Base-by-base conservation (phyloP, 2,888 invertebrate species). In the Thymelicus sylvestris region DNA sequence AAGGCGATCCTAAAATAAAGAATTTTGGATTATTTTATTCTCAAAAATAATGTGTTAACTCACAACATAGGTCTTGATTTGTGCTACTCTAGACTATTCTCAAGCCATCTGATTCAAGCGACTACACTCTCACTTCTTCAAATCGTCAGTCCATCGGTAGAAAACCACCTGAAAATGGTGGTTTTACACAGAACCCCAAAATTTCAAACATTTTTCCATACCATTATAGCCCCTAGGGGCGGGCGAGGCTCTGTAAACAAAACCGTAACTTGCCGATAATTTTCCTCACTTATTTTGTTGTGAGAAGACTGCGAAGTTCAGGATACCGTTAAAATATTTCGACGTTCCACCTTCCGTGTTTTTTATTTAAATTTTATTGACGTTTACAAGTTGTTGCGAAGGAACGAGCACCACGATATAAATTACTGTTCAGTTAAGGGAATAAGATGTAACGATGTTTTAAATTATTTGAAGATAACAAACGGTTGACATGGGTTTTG, bases 211-310 rank as follows among this genome's bases (percentile, higher is more conserved):
- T 80, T 80, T 75, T 81, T 76, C 76, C 72, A 77, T 73, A 72
- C 74, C 75, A 77, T 77, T 73, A 73, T 66, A 66, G 74, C 41
- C 71, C 71, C 77, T 80, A 41, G 71, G 75, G 81, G 78, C 75
- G 79, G 78, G 79, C 78, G 76, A 75, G 76, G 80, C 67, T 79
- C 73, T 74, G 82, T 86, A 86, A 88, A 88, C 88, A 87, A 83
- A 86, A 82, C 81, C 80, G 80, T 83, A 85, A 86, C 83, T 86
- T 87, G 81, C 76, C 80, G 80, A 85, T 85, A 79, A 83, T 84
- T 83, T 84, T 76, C 78, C 48, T 41, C 78, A 75, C 80, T 81
- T 81, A 82, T 82, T 83, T 81, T 81, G 82, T 80, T 84, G 77
- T 83, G 66, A 72, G 73, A 66, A 57, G 38, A 73, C 73, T 38